Percentiles rank a stretch among this genome's conserved stretches.
phyloP scores from a whole-genome alignment of 2,113 vertebrate species.

The Ceyx margarethae region DNA sequence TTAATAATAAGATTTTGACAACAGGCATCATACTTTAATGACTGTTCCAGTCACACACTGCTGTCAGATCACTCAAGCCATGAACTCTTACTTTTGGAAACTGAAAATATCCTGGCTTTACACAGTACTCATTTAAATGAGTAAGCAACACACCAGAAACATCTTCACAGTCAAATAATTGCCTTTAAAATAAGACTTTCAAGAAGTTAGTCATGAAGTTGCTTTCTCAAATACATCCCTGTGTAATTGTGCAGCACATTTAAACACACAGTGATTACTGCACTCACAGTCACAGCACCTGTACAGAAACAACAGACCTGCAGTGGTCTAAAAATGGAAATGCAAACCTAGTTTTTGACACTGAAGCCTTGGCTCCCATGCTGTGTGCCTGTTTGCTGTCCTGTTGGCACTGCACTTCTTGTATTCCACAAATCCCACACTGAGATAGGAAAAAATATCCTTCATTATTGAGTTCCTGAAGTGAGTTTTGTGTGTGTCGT shows the following conservation, averaged over 20 bases:
- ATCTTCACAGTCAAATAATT: neutral
- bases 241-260: neutral
- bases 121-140: neutral
- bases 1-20: constrained; percentile 37
- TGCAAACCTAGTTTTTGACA: neutral
- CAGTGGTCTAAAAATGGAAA: neutral
- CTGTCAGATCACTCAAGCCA: constrained; percentile 23
- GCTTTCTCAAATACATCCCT: neutral
- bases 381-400: neutral
- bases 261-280: neutral
- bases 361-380: neutral
- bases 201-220: neutral
- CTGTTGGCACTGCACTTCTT: neutral
- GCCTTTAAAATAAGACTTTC: neutral
- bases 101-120: neutral
- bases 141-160: neutral
- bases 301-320: neutral
- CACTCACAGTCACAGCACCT: neutral
- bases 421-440: neutral
- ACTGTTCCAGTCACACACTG: neutral
- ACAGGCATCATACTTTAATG: constrained; percentile 13
- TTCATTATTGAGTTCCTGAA: neutral
- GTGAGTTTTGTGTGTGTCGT: neutral
- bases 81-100: neutral
- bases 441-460: neutral